Base-by-base conservation (phyloP, 2,888 invertebrate species). In the Amiota minor region DNA sequence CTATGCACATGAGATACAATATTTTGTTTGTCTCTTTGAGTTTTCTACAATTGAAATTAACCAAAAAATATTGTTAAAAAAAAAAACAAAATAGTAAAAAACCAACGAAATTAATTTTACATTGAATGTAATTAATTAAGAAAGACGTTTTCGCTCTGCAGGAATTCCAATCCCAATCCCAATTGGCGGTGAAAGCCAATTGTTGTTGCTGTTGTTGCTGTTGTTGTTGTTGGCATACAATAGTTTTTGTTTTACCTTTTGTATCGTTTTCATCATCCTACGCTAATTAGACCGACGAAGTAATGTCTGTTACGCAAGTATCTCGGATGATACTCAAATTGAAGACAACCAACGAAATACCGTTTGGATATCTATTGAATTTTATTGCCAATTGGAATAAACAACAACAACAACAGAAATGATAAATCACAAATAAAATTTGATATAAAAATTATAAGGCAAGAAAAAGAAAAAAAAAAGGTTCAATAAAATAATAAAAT, bases 111-210 rank as follows among this genome's bases (percentile, higher is more conserved):
- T 85, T 85, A 83, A 83, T 86, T 78, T 85, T 80, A 35, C 72
- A 77, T 77, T 81, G 77, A 85, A 65, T 72, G 50, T 83, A 85
- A 85, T 83, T 83, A 85, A 83, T 83, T 84, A 79, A 83, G 72
- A 70, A 18, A 73, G n/a, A 53, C 14, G 16, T 20, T 4, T 18
- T 11, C 65, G 53, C 64, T 64, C 82, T 80, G 84, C 80, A 84
- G 80, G 84, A 78, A 75, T 75, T 71, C 20, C 35, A 68, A 49
- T 23, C 23, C 23, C 23, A 23, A 35, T 35, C 35, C 23, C 35
- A 35, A 35, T 35, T 35, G 18, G 53, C 49, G 73, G 83, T 84
- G 84, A 85, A 86, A 86, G 84, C 83, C 76, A 80, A 77, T 18
- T 23, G 55, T 55, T 78, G 74, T 67, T 74, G 70, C 68, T 61